Evolutionary conservation across 2,888 invertebrate species (phyloP), one percentile per base, ranked within the genome.

Genomic region (Steromphala cineraria): DNA sequence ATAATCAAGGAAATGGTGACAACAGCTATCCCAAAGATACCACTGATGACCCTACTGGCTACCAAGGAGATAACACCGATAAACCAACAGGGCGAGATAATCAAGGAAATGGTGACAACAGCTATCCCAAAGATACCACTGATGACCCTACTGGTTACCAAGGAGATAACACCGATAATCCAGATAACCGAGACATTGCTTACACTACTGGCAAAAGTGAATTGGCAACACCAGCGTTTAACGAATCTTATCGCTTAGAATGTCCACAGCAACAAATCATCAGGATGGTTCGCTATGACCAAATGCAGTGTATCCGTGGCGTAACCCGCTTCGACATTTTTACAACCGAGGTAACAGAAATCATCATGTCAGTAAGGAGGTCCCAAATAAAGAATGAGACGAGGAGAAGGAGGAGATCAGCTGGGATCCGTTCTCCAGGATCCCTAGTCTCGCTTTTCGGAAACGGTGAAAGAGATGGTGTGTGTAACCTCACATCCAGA

Each of bases 281-380:
- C 31, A 76, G 31, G 28, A 53, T 76, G 36, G 55, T 76, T 53
- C 21, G 76, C 17, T 31, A 31, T 8, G 55, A 53, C 53, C 55
- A 55, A n/a, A 2, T 31, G 55, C 76, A 55, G 19, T 76, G 76
- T 40, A 31, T 55, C 15, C 53, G 55, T n/a, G 76, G 76, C 21
- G 28, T 8, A 28, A 17, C 36, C 2, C 76, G 76, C n/a, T 55
- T 76, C 52, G 76, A 76, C 28, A 76, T 76, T 13, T 76, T 53
- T 31, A 53, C 76, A 7, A 53, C 36, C n/a, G 36, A 53, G 24
- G 76, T 76, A 7, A 76, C 76, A 53, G 53, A 76, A 76, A 53
- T 76, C 55, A n/a, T 55, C 28, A 31, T 76, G 24, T 55, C 76
- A 28, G 55, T 76, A 0, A 31, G 71, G 71, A 40, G 15, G 19